Percentiles rank a stretch among this genome's conserved stretches.
phyloP scores from a whole-genome alignment of 2,113 vertebrate genomes.

The Drymodes brunneopygia region DNA sequence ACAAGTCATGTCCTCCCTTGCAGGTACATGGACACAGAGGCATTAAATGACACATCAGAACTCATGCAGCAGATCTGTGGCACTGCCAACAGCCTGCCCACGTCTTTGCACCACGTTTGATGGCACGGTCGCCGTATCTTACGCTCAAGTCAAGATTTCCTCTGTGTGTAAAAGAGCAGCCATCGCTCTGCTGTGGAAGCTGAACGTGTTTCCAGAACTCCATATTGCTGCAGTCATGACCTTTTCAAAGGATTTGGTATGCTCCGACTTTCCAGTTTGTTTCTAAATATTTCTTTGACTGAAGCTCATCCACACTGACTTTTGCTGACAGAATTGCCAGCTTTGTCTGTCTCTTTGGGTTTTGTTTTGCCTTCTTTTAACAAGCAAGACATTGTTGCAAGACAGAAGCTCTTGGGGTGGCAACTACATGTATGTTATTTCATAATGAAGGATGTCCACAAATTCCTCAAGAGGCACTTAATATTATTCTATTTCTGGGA shows the following conservation, averaged over 20 bases:
- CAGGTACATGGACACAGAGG: neutral
- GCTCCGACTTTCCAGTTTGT: neutral
- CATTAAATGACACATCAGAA: neutral
- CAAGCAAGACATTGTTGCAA: neutral
- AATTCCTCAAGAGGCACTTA: neutral
- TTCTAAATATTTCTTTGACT: constrained; percentile 39
- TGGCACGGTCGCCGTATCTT: neutral
- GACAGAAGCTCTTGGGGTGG: neutral
- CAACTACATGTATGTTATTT: neutral
- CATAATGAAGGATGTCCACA: neutral
- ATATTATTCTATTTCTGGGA: neutral
- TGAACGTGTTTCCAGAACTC: neutral
- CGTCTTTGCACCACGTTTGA: neutral
- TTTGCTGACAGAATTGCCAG: constrained; percentile 7
- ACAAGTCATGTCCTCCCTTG: neutral
- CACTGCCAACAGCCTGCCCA: neutral
- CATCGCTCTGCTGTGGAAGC: neutral
- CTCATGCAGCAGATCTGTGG: neutral
- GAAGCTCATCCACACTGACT: neutral
- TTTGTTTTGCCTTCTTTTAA: constrained; percentile 17
- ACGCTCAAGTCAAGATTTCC: neutral
- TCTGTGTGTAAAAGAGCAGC: neutral
- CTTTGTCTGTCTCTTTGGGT: neutral
- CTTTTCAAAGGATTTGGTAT: constrained; percentile 27
- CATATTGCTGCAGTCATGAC: constrained; percentile 30